Conservation (phyloP, 2,113 vertebrate species). For the Gymnobelideus leadbeateri region DNA sequence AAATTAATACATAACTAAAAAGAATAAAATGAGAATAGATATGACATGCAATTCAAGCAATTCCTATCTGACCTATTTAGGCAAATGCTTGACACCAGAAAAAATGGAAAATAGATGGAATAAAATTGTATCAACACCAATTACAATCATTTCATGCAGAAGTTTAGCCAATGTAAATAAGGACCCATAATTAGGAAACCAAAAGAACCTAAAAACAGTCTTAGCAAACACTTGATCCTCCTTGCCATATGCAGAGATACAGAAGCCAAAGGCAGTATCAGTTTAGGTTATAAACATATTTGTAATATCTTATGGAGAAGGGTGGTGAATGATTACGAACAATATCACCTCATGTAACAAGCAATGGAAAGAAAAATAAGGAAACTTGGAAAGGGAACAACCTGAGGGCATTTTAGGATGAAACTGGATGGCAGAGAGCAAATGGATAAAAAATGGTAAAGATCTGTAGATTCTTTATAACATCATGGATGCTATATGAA, state of each 20-base stretch:
- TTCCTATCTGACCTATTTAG: not conserved
- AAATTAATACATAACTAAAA: not conserved
- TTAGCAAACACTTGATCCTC: not conserved
- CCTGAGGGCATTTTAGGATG: not conserved
- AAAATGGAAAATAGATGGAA: not conserved
- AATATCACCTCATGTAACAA: not conserved
- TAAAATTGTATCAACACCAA: not conserved
- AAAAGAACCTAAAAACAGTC: not conserved
- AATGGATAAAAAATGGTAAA: not conserved
- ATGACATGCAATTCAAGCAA: not conserved
- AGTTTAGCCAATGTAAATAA: slow-evolving; percentile 6
- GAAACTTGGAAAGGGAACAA: not conserved
- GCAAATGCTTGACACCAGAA: not conserved
- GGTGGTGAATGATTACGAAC: not conserved
- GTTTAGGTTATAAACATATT: not conserved
- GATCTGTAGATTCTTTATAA: not conserved
- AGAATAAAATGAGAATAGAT: not conserved
- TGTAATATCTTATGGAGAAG: not conserved
- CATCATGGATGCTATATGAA: not conserved
- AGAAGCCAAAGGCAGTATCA: not conserved
- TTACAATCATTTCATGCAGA: not conserved
- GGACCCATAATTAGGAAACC: not conserved
- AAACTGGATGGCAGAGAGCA: not conserved
- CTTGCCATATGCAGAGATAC: not conserved
- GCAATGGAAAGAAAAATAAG: not conserved